Evolutionary conservation across 2,113 vertebrate genomes (phyloP), one percentile per base, ranked within the genome.

Genomic region (Paracanthobrama guichenoti): DNA sequence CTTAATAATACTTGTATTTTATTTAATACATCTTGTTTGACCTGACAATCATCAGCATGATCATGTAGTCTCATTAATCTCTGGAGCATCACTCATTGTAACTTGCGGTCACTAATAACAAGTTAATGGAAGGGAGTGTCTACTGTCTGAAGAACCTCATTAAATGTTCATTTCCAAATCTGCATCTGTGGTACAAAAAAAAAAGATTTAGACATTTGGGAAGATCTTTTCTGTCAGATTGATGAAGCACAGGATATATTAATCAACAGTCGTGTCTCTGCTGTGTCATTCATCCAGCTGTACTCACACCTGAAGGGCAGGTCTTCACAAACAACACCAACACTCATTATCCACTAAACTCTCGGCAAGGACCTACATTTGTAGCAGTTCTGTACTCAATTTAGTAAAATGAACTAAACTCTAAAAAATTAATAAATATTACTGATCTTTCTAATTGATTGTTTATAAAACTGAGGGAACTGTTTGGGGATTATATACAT

Each of bases 71-170:
- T 42, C 75, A 42, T 77, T 39, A 42, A 24, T 22, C 53, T 77
- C 22, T 78, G 75, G 12, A 78, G 22, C 42, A 78, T 59, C 31
- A 18, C 31, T 42, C 53, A 24, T 20, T 57, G 24, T 57, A 76
- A 76, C 14, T 24, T 24, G 22, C 18, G n/a, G 75, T 42, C 75
- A 59, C 28, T 59, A 39, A 77, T 55, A 77, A 57, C 64, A 67
- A 55, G 50, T 74, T 74, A 16, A 50, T 74, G 12, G 39, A 13
- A 60, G 55, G 28, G 75, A 78, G 18, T 59, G 39, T 62, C 76
- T 57, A 35, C 76, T 62, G 57, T 62, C 76, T 62, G 35, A n/a
- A 62, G 13, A 62, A 62, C 39, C n/a, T 79, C 39, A 79, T 79
- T 79, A 79, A 59, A 26, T 22, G 55, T 39, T 78, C 53, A 14